phyloP scores from a whole-genome alignment of 2,797 vertebrate species.

The Adrianichthys oophorus region DNA sequence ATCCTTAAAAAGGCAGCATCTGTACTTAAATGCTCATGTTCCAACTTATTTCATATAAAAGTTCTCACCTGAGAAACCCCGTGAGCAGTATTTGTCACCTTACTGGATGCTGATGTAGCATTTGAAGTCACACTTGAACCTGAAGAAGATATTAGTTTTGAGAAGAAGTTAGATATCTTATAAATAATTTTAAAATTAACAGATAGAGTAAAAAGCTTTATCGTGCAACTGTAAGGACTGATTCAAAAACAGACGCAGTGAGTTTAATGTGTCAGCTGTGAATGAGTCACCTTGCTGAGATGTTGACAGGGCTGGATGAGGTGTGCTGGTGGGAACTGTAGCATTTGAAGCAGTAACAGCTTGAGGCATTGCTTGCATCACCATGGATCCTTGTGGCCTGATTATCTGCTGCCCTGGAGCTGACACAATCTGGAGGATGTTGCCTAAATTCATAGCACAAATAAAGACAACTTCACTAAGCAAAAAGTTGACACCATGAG shows the following conservation, averaged over 20 bases:
- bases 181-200: not conserved
- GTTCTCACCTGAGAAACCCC: slow-evolving; percentile 64
- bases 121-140: slow-evolving; percentile 53
- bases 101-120: slow-evolving; percentile 56
- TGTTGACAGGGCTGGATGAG: slow-evolving; percentile 72
- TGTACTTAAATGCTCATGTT: not conserved
- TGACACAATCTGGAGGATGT: slow-evolving; percentile 97
- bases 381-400: slow-evolving; percentile 86
- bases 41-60: not conserved
- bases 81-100: slow-evolving; percentile 43
- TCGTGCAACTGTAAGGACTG: not conserved
- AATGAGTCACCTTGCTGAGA: slow-evolving; percentile 80
- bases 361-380: slow-evolving; percentile 90
- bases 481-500: not conserved
- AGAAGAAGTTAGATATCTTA: not conserved
- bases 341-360: slow-evolving; percentile 82
- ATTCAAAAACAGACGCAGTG: not conserved
- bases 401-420: slow-evolving; percentile 92
- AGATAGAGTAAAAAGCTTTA: too few species aligned
- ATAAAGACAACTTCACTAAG: not conserved
- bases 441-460: slow-evolving; percentile 77
- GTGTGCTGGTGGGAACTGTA: slow-evolving; percentile 77
- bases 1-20: too few species aligned
- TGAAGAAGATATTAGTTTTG: slow-evolving; percentile 29
- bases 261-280: not conserved